Conservation (phyloP, 2,888 invertebrate genomes). For the Nomada lathburiana region DNA sequence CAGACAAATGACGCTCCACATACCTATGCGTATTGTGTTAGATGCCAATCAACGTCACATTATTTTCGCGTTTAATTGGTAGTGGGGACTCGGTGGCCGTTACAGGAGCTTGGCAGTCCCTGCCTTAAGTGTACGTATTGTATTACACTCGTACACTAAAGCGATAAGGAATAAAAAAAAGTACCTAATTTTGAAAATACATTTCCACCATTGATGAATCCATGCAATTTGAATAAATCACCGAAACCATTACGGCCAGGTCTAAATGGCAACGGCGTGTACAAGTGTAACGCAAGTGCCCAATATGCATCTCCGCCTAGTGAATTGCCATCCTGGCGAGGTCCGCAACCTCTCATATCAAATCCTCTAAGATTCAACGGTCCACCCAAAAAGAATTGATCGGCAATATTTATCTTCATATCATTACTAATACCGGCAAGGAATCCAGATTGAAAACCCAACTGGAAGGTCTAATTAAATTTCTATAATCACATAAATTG, state of each 20-base stretch:
- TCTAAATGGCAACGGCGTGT: conserved; percentile 95
- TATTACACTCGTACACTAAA: neutral
- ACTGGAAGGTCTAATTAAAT: conserved; percentile 88
- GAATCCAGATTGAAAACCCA: conserved; percentile 89
- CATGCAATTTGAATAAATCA: conserved; percentile 94
- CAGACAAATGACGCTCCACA: no score
- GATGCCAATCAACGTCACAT: no score
- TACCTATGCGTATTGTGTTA: no score
- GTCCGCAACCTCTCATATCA: conserved; percentile 93
- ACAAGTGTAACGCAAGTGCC: conserved; percentile 94
- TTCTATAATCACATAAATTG: conserved; percentile 26
- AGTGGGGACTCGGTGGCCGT: no score
- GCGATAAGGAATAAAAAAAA: no score
- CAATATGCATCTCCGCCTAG: conserved; percentile 93
- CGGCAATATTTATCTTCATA: conserved; percentile 87
- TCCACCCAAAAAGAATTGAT: conserved; percentile 95
- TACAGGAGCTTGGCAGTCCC: no score
- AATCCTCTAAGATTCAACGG: conserved; percentile 96
- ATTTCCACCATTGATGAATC: conserved; percentile 95
- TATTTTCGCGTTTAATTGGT: no score
- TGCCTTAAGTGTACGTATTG: neutral
- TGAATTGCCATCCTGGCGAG: conserved; percentile 91
- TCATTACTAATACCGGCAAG: conserved; percentile 88
- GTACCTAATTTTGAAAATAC: conserved; percentile 84
- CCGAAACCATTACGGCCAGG: conserved; percentile 92